phyloP scores from a whole-genome alignment of 2,113 vertebrate genomes.

The Dicaeum eximium region DNA sequence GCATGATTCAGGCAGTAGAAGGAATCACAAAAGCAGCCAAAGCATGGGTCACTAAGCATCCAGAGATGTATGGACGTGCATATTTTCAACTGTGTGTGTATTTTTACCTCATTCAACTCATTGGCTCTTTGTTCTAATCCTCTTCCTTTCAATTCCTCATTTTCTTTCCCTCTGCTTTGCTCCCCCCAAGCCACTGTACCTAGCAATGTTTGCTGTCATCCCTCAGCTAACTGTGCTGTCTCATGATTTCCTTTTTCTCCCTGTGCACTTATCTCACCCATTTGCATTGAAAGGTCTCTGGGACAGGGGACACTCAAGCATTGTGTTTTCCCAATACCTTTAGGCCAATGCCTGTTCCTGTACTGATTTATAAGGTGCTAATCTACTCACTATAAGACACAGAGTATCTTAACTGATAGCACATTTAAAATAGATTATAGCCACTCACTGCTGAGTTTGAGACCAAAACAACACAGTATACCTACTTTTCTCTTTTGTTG shows the following conservation, averaged over 20 bases:
- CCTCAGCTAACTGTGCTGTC: background rate
- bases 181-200: background rate
- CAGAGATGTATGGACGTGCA: background rate
- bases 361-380: slow-evolving; percentile 16
- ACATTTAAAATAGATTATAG: background rate
- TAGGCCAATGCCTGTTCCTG: background rate
- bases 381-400: background rate
- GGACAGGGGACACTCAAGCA: background rate
- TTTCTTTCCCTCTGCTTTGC: background rate
- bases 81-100: background rate
- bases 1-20: background rate
- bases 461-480: background rate
- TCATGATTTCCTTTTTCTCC: background rate
- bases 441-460: background rate
- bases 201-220: background rate
- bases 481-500: background rate
- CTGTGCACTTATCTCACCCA: background rate
- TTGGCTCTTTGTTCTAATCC: background rate
- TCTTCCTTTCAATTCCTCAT: background rate
- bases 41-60: background rate
- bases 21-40: background rate
- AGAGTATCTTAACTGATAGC: background rate
- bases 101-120: background rate
- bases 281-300: slow-evolving; percentile 48
- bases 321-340: background rate